Percentiles rank a stretch among this genome's conserved stretches.
phyloP scores from a whole-genome alignment of 2,113 vertebrate genomes.

The Chloebia gouldiae region DNA sequence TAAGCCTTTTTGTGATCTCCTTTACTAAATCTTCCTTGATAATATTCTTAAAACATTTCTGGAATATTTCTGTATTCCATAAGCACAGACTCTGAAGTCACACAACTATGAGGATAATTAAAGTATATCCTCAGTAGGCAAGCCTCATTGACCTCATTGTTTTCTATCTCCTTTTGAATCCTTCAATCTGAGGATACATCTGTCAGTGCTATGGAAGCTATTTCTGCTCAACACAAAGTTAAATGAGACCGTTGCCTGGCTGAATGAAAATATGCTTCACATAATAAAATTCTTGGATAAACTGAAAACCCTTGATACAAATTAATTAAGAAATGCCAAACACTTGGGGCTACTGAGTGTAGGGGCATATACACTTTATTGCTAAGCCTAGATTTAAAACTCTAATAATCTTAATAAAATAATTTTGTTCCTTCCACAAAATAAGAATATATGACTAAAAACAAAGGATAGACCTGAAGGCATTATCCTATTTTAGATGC shows the following conservation, averaged over 20 bases:
- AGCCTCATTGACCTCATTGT: neutral
- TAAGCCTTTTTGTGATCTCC: neutral
- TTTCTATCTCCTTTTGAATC: neutral
- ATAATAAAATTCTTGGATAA: neutral
- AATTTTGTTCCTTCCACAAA: neutral
- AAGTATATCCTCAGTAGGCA: neutral
- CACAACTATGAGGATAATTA: neutral
- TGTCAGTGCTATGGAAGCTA: neutral
- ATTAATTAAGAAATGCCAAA: neutral
- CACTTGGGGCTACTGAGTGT: neutral
- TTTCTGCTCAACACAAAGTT: neutral
- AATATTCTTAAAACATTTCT: neutral
- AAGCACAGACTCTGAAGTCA: neutral
- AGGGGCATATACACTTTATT: neutral
- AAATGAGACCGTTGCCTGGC: neutral
- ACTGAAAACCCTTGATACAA: neutral
- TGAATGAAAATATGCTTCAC: neutral
- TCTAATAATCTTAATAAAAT: neutral
- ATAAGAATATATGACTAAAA: neutral
- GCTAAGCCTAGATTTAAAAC: neutral
- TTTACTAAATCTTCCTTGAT: neutral
- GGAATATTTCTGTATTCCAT: neutral
- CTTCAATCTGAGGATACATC: neutral
- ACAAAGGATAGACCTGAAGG: neutral
- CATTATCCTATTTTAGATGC: neutral